These are phyloP conservation scores for Stenodera caucasica DNA, from an alignment of 2,888 invertebrate genomes.

Conservation along the genomic window DNA sequence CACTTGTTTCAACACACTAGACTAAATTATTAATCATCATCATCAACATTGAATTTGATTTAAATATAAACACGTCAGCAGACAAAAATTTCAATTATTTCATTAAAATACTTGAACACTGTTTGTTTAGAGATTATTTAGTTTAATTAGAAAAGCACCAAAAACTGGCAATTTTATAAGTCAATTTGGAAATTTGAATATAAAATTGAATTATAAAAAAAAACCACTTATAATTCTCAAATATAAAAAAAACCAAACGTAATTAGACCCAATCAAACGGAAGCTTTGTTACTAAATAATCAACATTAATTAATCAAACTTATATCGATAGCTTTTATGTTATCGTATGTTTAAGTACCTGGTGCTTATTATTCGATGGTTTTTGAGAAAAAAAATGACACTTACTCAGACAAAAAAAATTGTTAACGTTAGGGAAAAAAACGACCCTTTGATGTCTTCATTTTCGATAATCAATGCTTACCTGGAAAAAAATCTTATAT, in stretches of 20 bases:
- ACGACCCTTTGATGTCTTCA: constrained; percentile 18
- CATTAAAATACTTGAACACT: background rate
- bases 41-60: background rate
- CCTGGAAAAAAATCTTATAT: constrained; percentile 14
- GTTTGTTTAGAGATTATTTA: background rate
- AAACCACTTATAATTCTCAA: no score
- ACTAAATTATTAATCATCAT: no score
- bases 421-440: background rate
- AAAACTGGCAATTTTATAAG: no score
- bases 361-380: constrained; percentile 17
- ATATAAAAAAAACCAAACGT: no score
- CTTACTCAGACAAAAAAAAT: background rate
- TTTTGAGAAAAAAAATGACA: background rate
- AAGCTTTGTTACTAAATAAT: constrained; percentile 8
- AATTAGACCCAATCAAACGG: background rate
- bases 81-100: constrained; percentile 3
- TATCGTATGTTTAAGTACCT: constrained; percentile 22
- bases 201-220: no score
- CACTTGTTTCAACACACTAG: no score
- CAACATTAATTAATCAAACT: constrained; percentile 22
- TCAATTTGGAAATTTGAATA: no score
- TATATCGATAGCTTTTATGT: constrained; percentile 23
- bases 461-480: constrained; percentile 13
- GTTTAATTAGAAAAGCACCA: background rate
- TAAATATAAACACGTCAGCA: background rate